Evolutionary conservation across 1,140 invertebrate genomes (phyloP).

Genomic region (Tachypleus tridentatus): DNA sequence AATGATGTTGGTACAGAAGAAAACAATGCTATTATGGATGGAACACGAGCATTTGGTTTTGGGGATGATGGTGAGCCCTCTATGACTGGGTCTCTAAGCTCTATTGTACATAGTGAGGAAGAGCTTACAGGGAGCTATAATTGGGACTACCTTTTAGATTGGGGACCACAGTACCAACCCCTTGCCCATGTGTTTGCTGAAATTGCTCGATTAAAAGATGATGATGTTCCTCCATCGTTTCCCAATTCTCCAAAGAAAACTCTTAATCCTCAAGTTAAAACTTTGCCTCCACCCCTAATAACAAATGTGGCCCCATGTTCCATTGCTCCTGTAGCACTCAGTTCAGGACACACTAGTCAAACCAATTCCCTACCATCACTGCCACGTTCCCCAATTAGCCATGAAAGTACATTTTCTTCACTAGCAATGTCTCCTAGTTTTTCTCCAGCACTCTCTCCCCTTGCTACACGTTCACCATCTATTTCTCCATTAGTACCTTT

Average conservation of each 20-base stretch:
- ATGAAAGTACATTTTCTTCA: conserved; percentile 65
- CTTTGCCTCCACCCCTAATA: conserved; percentile 34
- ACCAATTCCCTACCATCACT: conserved; percentile 48
- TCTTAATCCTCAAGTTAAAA: conserved; percentile 47
- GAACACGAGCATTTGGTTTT: conserved; percentile 43
- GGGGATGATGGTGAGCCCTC: conserved; percentile 49
- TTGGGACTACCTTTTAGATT: conserved; percentile 94
- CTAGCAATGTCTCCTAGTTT: conserved; percentile 88
- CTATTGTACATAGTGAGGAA: conserved; percentile 76
- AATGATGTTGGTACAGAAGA: conserved; percentile 54
- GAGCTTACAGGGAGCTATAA: conserved; percentile 94
- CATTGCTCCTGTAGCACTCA: conserved; percentile 47
- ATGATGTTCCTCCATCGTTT: conserved; percentile 31
- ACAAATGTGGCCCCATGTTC: conserved; percentile 72
- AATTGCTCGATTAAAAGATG: conserved; percentile 90
- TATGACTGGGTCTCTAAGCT: conserved; percentile 89
- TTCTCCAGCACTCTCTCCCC: conserved; percentile 80
- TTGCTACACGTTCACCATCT: conserved; percentile 80
- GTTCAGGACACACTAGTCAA: conserved; percentile 28
- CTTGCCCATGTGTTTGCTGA: conserved; percentile 93
- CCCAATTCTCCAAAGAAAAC: conserved; percentile 25
- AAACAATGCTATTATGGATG: conserved; percentile 36
- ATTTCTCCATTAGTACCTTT: conserved; percentile 60
- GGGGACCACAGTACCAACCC: conserved; percentile 95
- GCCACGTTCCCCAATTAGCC: conserved; percentile 73